Base-by-base conservation (phyloP, 1,140 invertebrate species). In the Batillaria attramentaria region DNA sequence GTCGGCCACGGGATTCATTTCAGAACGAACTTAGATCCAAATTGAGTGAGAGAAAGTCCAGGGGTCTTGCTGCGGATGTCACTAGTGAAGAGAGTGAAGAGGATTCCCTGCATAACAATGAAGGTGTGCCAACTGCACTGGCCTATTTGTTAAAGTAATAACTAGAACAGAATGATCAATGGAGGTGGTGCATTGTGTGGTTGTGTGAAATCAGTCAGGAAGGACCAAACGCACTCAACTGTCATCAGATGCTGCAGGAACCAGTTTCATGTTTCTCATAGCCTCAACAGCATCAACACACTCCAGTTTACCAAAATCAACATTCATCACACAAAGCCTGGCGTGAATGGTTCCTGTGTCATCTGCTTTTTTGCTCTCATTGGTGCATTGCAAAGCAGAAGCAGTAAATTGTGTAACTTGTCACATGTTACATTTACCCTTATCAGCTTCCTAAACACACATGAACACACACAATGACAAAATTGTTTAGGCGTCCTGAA, bases 31-130 rank as follows among this genome's bases (percentile, higher is more conserved):
- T 66, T 62, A 60, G 54, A 66, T 39, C 43, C 18, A 80, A 39
- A 84, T 18, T 78, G 72, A 72, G 77, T 79, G 66, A 73, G 31
- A 79, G 82, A 42, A 35, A 78, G 57, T 78, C 78, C 31, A 65
- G 65, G 69, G 82, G 77, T 5, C 41, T 83, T 8, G 78, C 80
- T 46, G 77, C 77, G 62, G 82, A 83, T 57, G 69, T 82, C 37
- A 78, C 75, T 37, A 69, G 79, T 70, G 79, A 81, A 46, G 73
- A 65, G 37, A 69, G 77, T 77, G 83, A 68, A n/a, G 82, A 83
- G 35, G 78, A 83, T 79, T 20, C 54, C 18, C 16, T 57, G 31
- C 6, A 31, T 60, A 39, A 28, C 35, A 77, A 80, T 75, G 77
- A 80, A 41, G 81, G 72, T 54, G 57, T 75, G 28, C 79, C 2